Conservation (phyloP, 2,888 invertebrate species). For the Zygaena filipendulae region DNA sequence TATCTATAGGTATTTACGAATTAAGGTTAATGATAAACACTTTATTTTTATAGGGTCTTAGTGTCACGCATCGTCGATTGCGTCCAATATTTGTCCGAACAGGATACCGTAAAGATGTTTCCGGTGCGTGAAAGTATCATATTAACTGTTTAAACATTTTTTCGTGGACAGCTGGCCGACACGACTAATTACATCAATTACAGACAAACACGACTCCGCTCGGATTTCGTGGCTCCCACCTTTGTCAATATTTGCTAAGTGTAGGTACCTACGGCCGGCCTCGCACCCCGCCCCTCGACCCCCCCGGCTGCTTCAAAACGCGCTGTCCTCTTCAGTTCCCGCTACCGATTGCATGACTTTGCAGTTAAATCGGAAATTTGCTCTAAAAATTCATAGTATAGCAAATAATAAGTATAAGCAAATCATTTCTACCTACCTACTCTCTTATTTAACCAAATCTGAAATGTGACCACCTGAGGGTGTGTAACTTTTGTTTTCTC, state of each 20-base stretch:
- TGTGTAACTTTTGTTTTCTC: too few relatives aligned
- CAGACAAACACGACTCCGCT: slow-evolving; percentile 52
- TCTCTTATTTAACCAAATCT: too few relatives aligned
- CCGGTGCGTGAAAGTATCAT: slow-evolving; percentile 62
- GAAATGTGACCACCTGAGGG: too few relatives aligned
- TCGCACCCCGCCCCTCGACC: slow-evolving; percentile 18
- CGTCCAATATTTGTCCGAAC: slow-evolving; percentile 59
- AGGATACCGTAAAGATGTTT: slow-evolving; percentile 59
- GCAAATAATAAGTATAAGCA: slow-evolving; percentile 24
- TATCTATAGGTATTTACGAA: too few relatives aligned
- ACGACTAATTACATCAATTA: slow-evolving; percentile 70
- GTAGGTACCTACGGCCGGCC: too few relatives aligned
- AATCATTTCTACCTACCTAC: too few relatives aligned
- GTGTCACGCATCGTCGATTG: slow-evolving; percentile 54
- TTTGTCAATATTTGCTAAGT: slow-evolving; percentile 60
- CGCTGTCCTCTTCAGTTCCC: slow-evolving; percentile 4
- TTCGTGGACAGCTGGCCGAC: slow-evolving; percentile 57
- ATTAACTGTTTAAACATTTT: slow-evolving; percentile 55
- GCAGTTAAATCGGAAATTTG: too few relatives aligned
- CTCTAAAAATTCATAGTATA: too few relatives aligned
- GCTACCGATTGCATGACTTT: too few relatives aligned
- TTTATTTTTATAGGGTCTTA: slow-evolving; percentile 26
- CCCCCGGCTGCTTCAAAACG: slow-evolving; percentile 12
- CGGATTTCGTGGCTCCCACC: slow-evolving; percentile 60
- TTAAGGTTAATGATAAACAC: background rate